Evolutionary conservation across 1,140 invertebrate genomes (phyloP).

Genomic region (Drosophila oshimai): DNA sequence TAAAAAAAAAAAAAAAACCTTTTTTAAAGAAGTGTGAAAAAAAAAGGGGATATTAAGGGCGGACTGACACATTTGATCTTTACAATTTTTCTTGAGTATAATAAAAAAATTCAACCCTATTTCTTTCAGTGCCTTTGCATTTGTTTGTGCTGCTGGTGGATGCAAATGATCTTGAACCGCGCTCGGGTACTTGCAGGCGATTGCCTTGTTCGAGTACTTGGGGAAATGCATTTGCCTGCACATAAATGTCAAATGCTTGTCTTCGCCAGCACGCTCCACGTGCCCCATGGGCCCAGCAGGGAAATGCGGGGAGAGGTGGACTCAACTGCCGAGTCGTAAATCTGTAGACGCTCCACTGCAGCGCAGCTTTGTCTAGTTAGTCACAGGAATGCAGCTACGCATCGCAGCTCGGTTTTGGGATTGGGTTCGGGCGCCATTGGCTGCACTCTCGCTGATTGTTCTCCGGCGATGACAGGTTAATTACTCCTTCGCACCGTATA

Average conservation of each 20-base stretch:
- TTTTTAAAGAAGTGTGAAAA: no score
- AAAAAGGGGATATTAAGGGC: no score
- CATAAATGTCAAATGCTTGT: conserved; percentile 78
- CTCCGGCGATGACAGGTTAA: conserved; percentile 70
- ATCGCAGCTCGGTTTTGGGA: conserved; percentile 9
- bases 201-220: conserved; percentile 43
- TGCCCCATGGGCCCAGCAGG: conserved; percentile 1
- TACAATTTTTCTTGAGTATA: no score
- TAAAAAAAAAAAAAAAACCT: no score
- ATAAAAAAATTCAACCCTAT: no score
- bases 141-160: conserved; percentile 34
- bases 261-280: conserved; percentile 66
- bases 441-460: conserved; percentile 60
- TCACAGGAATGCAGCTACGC: conserved; percentile 18
- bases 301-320: background rate
- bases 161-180: conserved; percentile 75
- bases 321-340: conserved; percentile 50
- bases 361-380: conserved; percentile 34
- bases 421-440: conserved; percentile 36
- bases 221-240: conserved; percentile 65
- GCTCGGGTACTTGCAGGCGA: conserved; percentile 30
- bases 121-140: conserved; percentile 7
- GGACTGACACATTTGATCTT: no score
- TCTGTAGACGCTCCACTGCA: conserved; percentile 54
- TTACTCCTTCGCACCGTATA: conserved; percentile 15